Conservation (phyloP, 2,113 vertebrate species). For the Actinemys pallida region DNA sequence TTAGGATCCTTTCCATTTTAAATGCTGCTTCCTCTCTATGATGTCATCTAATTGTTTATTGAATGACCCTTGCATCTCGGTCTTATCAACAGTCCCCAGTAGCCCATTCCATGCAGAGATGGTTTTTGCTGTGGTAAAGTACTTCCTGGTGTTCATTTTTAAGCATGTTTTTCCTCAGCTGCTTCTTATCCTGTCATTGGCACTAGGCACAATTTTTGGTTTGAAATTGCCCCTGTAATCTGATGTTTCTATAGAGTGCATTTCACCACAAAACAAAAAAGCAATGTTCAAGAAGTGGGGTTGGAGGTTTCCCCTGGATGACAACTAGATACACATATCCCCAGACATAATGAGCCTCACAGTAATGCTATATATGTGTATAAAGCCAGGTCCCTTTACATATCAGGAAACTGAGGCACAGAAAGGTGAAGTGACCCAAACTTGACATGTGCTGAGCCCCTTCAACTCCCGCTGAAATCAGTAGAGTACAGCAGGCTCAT, state of each 20-base stretch:
- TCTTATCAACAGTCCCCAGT: neutral
- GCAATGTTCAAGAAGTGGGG: neutral
- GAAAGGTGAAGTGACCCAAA: neutral
- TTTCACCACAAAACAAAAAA: neutral
- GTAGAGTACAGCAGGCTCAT: neutral
- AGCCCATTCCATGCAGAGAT: neutral
- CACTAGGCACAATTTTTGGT: neutral
- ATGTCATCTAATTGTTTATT: accelerated
- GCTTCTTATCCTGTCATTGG: neutral
- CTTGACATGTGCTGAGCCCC: neutral
- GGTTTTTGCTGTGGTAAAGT: no score
- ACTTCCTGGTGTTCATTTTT: neutral
- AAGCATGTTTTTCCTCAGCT: neutral
- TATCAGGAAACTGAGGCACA: neutral
- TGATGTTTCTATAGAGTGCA: neutral
- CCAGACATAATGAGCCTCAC: neutral
- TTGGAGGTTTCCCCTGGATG: neutral
- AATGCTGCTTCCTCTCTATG: neutral
- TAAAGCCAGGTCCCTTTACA: neutral
- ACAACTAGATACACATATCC: neutral
- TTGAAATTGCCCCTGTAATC: neutral
- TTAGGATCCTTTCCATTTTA: accelerated
- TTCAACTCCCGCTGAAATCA: neutral
- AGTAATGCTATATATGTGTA: neutral
- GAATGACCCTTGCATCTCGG: neutral